A percentile compares a stretch with the other conserved stretches of the same genome.
These are phyloP conservation scores for Apodemus speciosus DNA, from an alignment of 2,113 vertebrate genomes.

Conservation along the genomic window DNA sequence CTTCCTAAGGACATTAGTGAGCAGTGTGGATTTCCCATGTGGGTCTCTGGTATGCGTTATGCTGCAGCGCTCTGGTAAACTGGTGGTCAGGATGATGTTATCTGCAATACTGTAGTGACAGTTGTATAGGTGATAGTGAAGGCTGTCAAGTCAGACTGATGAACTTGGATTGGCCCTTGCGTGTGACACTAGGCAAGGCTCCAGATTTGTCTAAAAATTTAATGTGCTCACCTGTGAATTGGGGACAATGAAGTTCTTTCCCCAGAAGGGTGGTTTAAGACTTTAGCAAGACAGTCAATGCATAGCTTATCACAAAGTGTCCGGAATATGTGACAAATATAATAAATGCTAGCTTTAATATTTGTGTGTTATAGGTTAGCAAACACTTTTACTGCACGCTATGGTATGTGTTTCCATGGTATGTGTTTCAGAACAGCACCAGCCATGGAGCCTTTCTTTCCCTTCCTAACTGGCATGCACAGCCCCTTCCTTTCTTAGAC, in stretches of 20 bases:
- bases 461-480: no score
- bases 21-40: background rate
- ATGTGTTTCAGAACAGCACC: background rate
- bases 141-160: background rate
- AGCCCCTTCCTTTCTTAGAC: no score
- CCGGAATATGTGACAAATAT: background rate
- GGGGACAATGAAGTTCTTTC: background rate
- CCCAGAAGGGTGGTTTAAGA: background rate
- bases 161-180: background rate
- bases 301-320: background rate
- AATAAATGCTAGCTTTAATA: background rate
- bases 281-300: background rate
- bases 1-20: background rate
- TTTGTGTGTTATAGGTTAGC: background rate
- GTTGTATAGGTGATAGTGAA: background rate
- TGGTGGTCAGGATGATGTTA: slow-evolving; percentile 10
- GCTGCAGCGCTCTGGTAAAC: background rate
- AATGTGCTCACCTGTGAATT: background rate
- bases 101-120: background rate
- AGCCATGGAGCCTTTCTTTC: background rate
- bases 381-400: background rate
- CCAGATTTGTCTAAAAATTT: background rate
- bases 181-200: background rate
- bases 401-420: background rate
- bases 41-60: background rate